These are phyloP conservation scores for Odontamblyopus rebecca DNA, from an alignment of 2,797 vertebrate species.

Conservation along the genomic window DNA sequence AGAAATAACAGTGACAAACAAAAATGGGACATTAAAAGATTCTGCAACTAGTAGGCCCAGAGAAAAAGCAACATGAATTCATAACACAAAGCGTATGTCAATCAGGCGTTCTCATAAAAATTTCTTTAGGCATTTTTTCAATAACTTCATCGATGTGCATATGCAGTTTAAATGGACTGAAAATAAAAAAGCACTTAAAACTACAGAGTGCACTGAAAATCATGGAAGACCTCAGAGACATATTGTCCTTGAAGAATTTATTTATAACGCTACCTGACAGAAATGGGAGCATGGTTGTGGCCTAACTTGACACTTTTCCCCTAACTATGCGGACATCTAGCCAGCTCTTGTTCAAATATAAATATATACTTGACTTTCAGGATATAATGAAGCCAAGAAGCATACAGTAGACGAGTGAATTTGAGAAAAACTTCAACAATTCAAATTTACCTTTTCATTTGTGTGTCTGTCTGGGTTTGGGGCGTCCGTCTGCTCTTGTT, in stretches of 20 bases:
- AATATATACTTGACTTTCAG: slow-evolving; percentile 1
- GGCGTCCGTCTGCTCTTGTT: slow-evolving; percentile 34
- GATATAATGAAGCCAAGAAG: neutral
- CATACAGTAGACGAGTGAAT: neutral
- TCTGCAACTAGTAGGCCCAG: neutral
- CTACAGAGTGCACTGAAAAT: slow-evolving; percentile 44
- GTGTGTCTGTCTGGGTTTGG: slow-evolving; percentile 30
- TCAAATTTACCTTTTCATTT: slow-evolving; percentile 63
- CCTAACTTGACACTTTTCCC: slow-evolving; percentile 31
- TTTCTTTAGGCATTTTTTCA: neutral
- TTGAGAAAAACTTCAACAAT: neutral
- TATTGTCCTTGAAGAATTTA: slow-evolving; percentile 60
- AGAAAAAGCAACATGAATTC: neutral
- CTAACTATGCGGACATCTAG: slow-evolving; percentile 24
- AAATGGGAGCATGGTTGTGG: slow-evolving; percentile 56
- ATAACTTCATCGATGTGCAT: slow-evolving; percentile 21
- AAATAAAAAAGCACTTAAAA: slow-evolving; percentile 52
- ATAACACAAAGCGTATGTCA: no score
- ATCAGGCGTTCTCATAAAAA: neutral
- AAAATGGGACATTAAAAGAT: neutral
- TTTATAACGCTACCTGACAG: slow-evolving; percentile 65
- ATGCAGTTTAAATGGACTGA: slow-evolving; percentile 46
- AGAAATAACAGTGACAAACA: neutral
- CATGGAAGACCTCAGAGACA: slow-evolving; percentile 56
- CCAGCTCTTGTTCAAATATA: slow-evolving; percentile 17